Evolutionary conservation across 2,113 vertebrate species (phyloP).

Genomic region (Condylura cristata): DNA sequence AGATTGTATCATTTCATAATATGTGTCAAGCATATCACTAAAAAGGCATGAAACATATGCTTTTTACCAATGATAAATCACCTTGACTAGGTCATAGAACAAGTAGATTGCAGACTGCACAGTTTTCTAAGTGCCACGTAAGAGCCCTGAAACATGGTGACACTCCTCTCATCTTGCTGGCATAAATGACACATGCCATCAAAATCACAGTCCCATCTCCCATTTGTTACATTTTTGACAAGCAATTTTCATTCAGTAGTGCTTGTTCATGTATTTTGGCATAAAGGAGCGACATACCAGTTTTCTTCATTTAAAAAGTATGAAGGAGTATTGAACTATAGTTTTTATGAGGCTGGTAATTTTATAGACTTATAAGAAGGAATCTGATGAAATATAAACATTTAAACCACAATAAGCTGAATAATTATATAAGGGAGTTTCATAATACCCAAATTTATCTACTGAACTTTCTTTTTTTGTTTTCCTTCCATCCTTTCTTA

Average conservation of each 20-base stretch:
- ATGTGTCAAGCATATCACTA: constrained; percentile 50
- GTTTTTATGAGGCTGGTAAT: constrained; percentile 8
- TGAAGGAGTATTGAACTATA: background rate
- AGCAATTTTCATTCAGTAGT: constrained; percentile 57
- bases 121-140: constrained; percentile 49
- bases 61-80: constrained; percentile 55
- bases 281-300: background rate
- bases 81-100: constrained; percentile 53
- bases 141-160: constrained; percentile 46
- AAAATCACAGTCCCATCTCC: constrained; percentile 38
- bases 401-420: constrained; percentile 13
- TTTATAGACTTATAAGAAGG: constrained; percentile 43
- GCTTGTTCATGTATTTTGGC: constrained; percentile 9
- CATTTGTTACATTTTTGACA: constrained; percentile 57
- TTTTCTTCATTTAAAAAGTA: constrained; percentile 14
- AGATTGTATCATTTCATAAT: constrained; percentile 50
- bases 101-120: background rate
- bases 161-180: constrained; percentile 12
- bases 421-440: background rate
- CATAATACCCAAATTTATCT: background rate
- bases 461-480: background rate
- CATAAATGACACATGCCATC: constrained; percentile 48
- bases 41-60: constrained; percentile 40
- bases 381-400: constrained; percentile 34
- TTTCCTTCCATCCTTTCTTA: background rate